phyloP scores from a whole-genome alignment of 2,797 vertebrate species.

The Sciurus vulgaris region DNA sequence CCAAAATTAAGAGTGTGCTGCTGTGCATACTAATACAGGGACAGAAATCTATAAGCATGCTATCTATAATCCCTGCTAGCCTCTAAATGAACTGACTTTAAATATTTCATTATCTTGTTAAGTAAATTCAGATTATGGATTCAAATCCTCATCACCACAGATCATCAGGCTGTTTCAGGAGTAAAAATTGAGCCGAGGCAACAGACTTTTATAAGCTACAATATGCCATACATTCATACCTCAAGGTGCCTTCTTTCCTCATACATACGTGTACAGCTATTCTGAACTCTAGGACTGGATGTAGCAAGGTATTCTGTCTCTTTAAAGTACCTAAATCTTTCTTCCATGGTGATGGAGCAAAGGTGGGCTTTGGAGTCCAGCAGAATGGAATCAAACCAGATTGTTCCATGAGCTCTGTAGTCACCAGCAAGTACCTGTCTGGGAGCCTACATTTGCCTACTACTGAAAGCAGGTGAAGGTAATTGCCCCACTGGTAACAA shows the following conservation, averaged over 20 bases:
- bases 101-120: constrained; percentile 87
- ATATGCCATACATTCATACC: not conserved
- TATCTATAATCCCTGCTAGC: constrained; percentile 76
- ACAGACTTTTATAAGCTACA: not conserved
- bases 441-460: not conserved
- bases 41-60: constrained; percentile 68
- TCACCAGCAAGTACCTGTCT: constrained; percentile 31
- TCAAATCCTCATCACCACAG: constrained; percentile 75
- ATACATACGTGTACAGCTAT: accelerated
- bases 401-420: not conserved
- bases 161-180: constrained; percentile 72
- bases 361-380: not conserved
- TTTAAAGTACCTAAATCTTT: not conserved
- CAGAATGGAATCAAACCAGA: not conserved
- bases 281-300: not conserved
- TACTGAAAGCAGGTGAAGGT: not conserved
- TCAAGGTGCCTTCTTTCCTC: not conserved
- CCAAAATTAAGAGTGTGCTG: constrained; percentile 75
- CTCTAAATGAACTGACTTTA: constrained; percentile 83
- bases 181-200: constrained; percentile 34
- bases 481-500: accelerated
- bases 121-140: constrained; percentile 86
- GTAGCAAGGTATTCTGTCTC: not conserved
- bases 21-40: constrained; percentile 77
- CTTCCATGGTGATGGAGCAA: accelerated